Conservation (phyloP, 2,113 vertebrate genomes). For the Prinia subflava region DNA sequence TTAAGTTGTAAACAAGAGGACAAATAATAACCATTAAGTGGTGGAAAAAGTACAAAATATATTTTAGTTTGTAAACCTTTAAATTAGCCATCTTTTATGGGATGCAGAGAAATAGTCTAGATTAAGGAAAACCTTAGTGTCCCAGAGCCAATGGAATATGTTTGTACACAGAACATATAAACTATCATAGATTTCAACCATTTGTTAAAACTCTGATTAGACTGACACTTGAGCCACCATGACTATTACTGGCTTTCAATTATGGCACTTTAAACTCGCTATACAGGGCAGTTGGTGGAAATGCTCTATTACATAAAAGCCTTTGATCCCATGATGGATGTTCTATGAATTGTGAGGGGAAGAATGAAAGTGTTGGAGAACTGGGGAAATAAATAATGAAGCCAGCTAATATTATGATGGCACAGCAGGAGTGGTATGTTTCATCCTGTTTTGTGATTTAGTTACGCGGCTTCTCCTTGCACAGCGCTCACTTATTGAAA, state of each 20-base stretch:
- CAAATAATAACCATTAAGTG: not conserved
- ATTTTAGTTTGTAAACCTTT: not conserved
- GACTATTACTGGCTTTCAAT: not conserved
- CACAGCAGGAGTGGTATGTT: not conserved
- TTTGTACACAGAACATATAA: not conserved
- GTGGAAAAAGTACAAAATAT: not conserved
- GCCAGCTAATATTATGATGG: not conserved
- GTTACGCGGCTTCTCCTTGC: not conserved
- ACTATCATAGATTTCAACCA: not conserved
- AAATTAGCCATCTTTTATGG: not conserved
- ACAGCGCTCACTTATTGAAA: not conserved
- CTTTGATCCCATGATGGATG: conserved; percentile 13
- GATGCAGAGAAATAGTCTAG: not conserved
- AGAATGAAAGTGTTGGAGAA: not conserved
- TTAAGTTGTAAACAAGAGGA: not conserved
- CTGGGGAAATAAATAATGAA: not conserved
- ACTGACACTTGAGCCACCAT: not conserved
- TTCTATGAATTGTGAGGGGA: not conserved
- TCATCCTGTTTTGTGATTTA: not conserved
- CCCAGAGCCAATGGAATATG: not conserved
- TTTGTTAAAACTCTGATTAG: not conserved
- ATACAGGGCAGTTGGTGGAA: not conserved
- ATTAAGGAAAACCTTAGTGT: not conserved
- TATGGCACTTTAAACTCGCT: not conserved
- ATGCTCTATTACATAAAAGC: not conserved